Evolutionary conservation across 2,888 invertebrate genomes (phyloP), one percentile per base, ranked within the genome.

Genomic region (Drosophila ustulata): DNA sequence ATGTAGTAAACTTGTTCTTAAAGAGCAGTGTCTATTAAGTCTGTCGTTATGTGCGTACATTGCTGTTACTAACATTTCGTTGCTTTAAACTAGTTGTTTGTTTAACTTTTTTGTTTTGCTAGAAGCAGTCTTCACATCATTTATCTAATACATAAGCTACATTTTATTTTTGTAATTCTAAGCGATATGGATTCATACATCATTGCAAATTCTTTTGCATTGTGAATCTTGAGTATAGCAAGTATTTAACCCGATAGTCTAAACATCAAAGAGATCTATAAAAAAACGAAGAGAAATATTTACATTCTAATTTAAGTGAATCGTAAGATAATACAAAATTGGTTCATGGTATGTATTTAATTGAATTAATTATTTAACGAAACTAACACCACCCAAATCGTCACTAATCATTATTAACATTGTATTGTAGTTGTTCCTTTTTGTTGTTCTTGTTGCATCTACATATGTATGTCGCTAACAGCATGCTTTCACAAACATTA

Each of bases 281-380:
- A 32, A 51, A 53, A 75, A 37, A 13, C 23, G 25, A 49, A 46
- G 47, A 52, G 59, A 59, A 43, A 43, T 18, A 30, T 41, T 32
- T 25, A 34, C 49, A 59, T 70, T 52, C 39, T 28, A 61, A 43
- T 47, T 49, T 47, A 39, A 39, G 13, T 18, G 57, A 53, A 61
- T 37, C 37, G 43, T 58, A 65, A 43, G 46, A 46, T 46, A 62
- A 45, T 23, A 56, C 63, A 66, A 58, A 66, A 73, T 74, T 66
- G 76, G 62, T 72, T 71, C 70, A 72, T 65, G 78, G 84, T 78
- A 84, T 77, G 84, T 78, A 84, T 77, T 77, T 84, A 78, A 78
- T 64, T 65, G 71, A 55, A 65, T 4, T 34, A 46, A 61, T 61
- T 72, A 43, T 70, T 51, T 71, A 65, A 52, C 39, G 47, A 56